These are phyloP conservation scores for Microtus montanus DNA, from an alignment of 2,113 vertebrate species.

Conservation along the genomic window DNA sequence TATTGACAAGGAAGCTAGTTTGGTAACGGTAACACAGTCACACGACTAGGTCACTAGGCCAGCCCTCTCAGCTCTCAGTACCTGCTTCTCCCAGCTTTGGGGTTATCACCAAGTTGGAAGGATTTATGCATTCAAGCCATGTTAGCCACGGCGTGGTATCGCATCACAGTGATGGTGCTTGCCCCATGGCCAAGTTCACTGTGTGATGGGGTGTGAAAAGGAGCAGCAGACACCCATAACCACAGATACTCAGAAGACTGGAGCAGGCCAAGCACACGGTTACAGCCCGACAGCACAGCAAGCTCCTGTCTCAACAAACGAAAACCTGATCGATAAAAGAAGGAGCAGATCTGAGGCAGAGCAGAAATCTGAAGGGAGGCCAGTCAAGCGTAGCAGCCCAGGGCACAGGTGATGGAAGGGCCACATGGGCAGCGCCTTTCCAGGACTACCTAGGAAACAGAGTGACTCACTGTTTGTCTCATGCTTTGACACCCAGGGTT, in stretches of 20 bases:
- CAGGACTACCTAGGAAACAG: not conserved
- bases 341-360: not conserved
- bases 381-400: not conserved
- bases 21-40: not conserved
- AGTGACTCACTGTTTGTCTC: not conserved
- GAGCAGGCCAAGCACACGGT: not conserved
- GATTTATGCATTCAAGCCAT: not conserved
- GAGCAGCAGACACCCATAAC: not conserved
- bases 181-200: no score
- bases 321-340: no score
- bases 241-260: not conserved
- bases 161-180: not conserved
- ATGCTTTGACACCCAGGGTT: not conserved
- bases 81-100: not conserved
- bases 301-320: not conserved
- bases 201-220: not conserved
- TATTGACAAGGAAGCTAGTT: slow-evolving; percentile 28
- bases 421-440: not conserved
- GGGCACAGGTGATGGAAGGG: not conserved
- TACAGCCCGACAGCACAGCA: not conserved
- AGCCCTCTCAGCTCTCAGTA: not conserved
- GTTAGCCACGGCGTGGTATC: not conserved
- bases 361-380: not conserved
- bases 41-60: not conserved
- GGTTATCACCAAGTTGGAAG: not conserved